Base-by-base conservation (phyloP, 2,797 vertebrate genomes). In the Cottoperca gobio region DNA sequence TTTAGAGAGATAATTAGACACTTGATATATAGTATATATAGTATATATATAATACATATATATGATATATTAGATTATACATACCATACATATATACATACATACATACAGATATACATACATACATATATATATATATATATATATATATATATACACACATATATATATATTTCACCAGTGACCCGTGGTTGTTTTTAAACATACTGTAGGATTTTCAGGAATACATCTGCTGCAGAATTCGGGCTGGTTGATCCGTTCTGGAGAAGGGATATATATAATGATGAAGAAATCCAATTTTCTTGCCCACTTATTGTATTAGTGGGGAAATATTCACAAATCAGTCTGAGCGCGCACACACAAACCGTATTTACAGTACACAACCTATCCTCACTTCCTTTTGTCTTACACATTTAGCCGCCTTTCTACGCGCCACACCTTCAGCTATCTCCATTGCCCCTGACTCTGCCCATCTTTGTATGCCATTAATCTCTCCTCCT, bases 361-460 rank as follows among this genome's bases (percentile, higher is more conserved):
- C 31, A 24, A 37, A 66, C 8, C 7, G 59, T 54, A 78, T 75
- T 82, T 77, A 23, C 50, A n/a, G 62, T 68, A 69, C 73, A 53
- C 79, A 82, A 77, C 78, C 81, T 74, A 10, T 68, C 79, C 67
- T 58, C 19, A 39, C 70, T 68, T 79, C 55, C 84, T 82, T 87
- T 90, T 92, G 87, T 92, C 85, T 85, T 69, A 78, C 81, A 88
- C 83, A 64, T 86, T 89, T 64, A 78, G 81, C 74, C 55, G 70
- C 81, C 74, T 81, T 57, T 85, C 64, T 53, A 39, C n/a, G 69
- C 16, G 28, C 87, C 39, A 79, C 82, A 89, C 86, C 87, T 86
- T 85, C 84, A 59, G 87, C 86, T 91, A 92, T 89, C 91, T 90
- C 83, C 84, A 91, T 91, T 80, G 86, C 91, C 90, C 90, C 85